These are phyloP conservation scores for Megamerina dolium DNA, from an alignment of 2,888 invertebrate species.

Conservation along the genomic window DNA sequence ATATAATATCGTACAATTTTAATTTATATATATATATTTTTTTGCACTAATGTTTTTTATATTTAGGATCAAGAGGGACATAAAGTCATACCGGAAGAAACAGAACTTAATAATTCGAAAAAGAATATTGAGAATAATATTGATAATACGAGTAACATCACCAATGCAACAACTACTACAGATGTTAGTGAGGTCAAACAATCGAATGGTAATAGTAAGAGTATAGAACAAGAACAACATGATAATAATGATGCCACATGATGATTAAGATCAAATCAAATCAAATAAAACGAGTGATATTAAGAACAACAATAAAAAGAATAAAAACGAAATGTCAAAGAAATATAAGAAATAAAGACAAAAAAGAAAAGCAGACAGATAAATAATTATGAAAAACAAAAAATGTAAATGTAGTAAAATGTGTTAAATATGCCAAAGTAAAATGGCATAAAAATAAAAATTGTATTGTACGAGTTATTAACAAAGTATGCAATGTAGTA, in stretches of 20 bases:
- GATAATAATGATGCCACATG: slow-evolving; percentile 32
- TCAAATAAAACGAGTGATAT: slow-evolving; percentile 17
- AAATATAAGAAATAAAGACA: slow-evolving; percentile 1
- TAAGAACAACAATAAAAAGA: slow-evolving; percentile 9
- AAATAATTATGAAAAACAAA: too few relatives aligned
- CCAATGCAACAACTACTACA: background rate
- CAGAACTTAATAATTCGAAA: slow-evolving; percentile 38
- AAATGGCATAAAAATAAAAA: too few relatives aligned
- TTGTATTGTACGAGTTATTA: too few relatives aligned
- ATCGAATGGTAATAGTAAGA: slow-evolving; percentile 31
- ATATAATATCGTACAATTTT: too few relatives aligned
- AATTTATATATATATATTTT: too few relatives aligned
- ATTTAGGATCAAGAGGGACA: slow-evolving; percentile 50
- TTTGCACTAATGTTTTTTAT: too few relatives aligned
- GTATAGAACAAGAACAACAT: slow-evolving; percentile 28
- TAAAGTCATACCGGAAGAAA: slow-evolving; percentile 61
- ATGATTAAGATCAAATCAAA: slow-evolving; percentile 23
- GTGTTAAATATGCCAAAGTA: too few relatives aligned
- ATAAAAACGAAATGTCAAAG: background rate
- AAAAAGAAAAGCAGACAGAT: too few relatives aligned
- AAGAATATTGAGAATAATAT: slow-evolving; percentile 26
- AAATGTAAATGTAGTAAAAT: too few relatives aligned
- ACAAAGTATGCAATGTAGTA: too few relatives aligned
- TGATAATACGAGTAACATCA: slow-evolving; percentile 8
- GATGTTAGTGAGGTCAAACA: slow-evolving; percentile 1